Conservation (phyloP, 2,888 invertebrate genomes). For the Yponomeuta malinellus region DNA sequence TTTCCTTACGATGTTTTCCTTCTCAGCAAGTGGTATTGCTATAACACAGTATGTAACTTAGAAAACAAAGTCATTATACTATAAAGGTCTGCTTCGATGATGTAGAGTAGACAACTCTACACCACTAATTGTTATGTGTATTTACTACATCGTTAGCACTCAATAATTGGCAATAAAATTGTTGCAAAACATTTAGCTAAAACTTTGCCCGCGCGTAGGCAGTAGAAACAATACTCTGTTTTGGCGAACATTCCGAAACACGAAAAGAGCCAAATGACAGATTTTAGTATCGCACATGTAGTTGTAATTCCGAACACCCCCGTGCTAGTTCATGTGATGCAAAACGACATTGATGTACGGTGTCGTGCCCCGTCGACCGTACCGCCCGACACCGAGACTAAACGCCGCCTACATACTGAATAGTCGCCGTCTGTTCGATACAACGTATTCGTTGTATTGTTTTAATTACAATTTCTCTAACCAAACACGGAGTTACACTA, state of each 20-base stretch:
- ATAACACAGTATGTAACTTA: too few species aligned
- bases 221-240: background rate
- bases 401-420: conserved; percentile 1
- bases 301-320: conserved; percentile 20
- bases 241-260: background rate
- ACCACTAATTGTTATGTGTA: background rate
- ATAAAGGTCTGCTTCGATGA: too few species aligned
- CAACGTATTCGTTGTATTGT: background rate
- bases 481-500: background rate
- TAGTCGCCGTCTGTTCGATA: background rate
- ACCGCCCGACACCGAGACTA: background rate
- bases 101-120: too few species aligned
- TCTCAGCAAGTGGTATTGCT: too few species aligned
- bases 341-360: conserved; percentile 25
- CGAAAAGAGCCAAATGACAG: background rate
- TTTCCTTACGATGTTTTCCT: too few species aligned
- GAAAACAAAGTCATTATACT: too few species aligned
- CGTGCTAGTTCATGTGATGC: conserved; percentile 24
- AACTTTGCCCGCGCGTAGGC: background rate
- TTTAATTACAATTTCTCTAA: background rate
- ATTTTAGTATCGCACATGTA: conserved; percentile 15
- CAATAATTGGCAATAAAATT: background rate
- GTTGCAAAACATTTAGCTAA: background rate
- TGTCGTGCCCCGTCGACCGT: conserved; percentile 6
- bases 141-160: background rate